phyloP scores from a whole-genome alignment of 1,140 invertebrate species.

The Drosophila trapezifrons region DNA sequence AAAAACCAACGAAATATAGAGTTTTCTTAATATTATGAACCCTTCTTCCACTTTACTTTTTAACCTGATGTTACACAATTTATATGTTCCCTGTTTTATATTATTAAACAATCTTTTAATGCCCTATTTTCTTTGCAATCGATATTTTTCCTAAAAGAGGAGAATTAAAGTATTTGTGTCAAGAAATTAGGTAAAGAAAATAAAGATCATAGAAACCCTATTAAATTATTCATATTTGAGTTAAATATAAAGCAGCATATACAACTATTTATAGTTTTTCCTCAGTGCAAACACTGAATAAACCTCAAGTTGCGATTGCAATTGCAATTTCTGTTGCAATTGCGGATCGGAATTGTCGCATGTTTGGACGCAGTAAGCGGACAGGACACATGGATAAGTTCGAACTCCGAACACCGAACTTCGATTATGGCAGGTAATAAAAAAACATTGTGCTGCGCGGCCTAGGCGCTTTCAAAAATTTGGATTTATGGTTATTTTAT shows the following conservation, averaged over 20 bases:
- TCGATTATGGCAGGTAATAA: constrained; percentile 77
- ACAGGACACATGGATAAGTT: constrained; percentile 28
- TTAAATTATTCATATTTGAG: too few relatives aligned
- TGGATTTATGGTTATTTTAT: constrained; percentile 61
- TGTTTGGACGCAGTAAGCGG: constrained; percentile 64
- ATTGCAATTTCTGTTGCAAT: constrained; percentile 18
- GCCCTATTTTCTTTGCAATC: not conserved
- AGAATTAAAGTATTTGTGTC: too few relatives aligned
- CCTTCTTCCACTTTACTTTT: not conserved
- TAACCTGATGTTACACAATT: too few relatives aligned
- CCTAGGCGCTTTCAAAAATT: constrained; percentile 54
- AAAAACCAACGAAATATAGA: too few relatives aligned
- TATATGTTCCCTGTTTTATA: rapidly evolving
- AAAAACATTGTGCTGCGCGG: constrained; percentile 35
- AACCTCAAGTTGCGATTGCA: constrained; percentile 32
- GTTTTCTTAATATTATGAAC: not conserved
- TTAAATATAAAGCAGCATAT: not conserved
- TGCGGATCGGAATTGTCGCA: constrained; percentile 60
- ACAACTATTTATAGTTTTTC: constrained; percentile 10
- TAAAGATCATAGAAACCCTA: too few relatives aligned
- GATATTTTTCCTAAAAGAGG: not conserved
- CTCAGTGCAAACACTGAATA: not conserved
- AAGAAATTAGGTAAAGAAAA: not conserved
- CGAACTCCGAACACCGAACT: constrained; percentile 48
- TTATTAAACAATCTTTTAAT: not conserved